Percentiles rank a stretch among this genome's conserved stretches.
Conservation (phyloP, 2,113 vertebrate genomes). For the Cettia cetti region DNA sequence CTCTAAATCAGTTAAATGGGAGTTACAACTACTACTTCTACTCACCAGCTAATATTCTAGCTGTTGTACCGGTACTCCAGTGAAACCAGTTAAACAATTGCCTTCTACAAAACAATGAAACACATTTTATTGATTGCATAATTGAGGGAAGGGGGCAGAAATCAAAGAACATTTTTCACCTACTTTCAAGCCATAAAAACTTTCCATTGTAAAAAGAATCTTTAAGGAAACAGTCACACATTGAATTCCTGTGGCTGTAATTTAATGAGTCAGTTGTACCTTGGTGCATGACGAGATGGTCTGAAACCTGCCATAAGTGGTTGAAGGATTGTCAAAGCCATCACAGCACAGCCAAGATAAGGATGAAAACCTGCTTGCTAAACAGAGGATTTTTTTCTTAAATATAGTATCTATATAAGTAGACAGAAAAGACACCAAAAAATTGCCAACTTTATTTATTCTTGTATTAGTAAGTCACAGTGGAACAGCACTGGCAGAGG, state of each 20-base stretch:
- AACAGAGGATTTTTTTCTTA: conserved; percentile 1
- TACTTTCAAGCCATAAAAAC: background rate
- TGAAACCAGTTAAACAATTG: conserved; percentile 85
- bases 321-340: conserved; percentile 78
- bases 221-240: background rate
- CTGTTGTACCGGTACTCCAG: conserved; percentile 75
- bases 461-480: background rate
- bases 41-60: conserved; percentile 85
- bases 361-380: conserved; percentile 85
- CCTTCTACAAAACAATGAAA: conserved; percentile 71
- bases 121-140: background rate
- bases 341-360: conserved; percentile 79
- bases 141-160: accelerated
- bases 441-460: background rate
- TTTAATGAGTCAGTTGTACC: conserved; percentile 63
- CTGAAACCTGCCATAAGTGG: conserved; percentile 78
- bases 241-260: background rate
- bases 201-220: background rate
- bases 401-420: background rate
- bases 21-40: background rate
- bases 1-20: background rate
- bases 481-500: background rate
- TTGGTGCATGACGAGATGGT: conserved; percentile 74
- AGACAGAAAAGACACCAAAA: background rate
- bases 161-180: background rate